These are phyloP conservation scores for Psammodynastes pulverulentus DNA, from an alignment of 2,113 vertebrate species.

Conservation along the genomic window DNA sequence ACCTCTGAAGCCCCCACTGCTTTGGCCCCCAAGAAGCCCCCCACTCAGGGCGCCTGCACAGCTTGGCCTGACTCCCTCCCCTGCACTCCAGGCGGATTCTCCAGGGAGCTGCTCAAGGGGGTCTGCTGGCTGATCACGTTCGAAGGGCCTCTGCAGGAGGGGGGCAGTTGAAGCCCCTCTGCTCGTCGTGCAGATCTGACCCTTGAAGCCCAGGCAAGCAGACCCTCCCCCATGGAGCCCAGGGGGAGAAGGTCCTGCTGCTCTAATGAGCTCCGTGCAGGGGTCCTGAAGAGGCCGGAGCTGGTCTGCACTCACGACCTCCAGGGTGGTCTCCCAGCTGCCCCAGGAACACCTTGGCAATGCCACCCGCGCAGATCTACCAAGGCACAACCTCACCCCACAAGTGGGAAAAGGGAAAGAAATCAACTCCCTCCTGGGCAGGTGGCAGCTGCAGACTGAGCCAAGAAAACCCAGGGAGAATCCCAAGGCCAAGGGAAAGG, in stretches of 20 bases:
- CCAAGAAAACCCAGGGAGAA: not conserved
- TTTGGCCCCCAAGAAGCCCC: not conserved
- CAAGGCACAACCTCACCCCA: not conserved
- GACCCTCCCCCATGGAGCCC: not conserved
- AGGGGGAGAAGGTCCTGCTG: not conserved
- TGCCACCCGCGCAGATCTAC: not conserved
- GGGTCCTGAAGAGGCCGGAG: not conserved
- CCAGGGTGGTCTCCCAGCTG: not conserved
- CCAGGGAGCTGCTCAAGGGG: too few species aligned
- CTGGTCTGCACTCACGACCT: not conserved
- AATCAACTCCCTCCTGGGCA: not conserved
- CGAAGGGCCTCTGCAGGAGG: not conserved
- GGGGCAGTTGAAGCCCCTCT: not conserved
- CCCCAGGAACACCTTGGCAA: not conserved
- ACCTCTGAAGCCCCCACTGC: not conserved
- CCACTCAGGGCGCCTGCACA: not conserved
- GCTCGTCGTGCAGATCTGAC: not conserved
- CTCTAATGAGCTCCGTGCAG: not conserved
- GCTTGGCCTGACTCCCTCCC: not conserved
- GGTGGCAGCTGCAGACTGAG: not conserved
- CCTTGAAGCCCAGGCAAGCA: not conserved
- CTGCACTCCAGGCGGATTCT: not conserved
- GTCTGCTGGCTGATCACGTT: not conserved
- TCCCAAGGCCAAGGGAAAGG: too few species aligned
- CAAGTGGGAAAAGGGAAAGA: not conserved